These are phyloP conservation scores for Rhadina sibilatrix DNA, from an alignment of 2,113 vertebrate species.

Conservation along the genomic window DNA sequence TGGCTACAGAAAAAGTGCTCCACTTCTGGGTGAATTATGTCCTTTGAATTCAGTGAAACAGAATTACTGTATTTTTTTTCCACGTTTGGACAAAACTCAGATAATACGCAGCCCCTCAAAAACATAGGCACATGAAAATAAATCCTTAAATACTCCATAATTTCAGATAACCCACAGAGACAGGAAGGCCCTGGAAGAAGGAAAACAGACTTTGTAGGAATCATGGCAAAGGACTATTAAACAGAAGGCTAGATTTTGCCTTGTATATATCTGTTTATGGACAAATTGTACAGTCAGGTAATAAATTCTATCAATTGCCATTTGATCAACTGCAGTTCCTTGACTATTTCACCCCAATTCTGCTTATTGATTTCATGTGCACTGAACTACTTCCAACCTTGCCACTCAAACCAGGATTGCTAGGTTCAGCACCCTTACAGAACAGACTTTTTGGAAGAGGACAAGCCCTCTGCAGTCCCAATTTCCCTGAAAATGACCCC, in stretches of 20 bases:
- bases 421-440: not conserved
- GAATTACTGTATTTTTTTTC: not conserved
- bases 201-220: not conserved
- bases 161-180: not conserved
- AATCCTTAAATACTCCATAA: not conserved
- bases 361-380: not conserved
- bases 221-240: not conserved
- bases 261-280: not conserved
- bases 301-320: not conserved
- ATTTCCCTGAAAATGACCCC: not conserved
- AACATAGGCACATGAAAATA: not conserved
- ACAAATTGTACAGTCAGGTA: not conserved
- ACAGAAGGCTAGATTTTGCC: not conserved
- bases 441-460: not conserved
- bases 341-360: constrained; percentile 28
- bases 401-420: not conserved
- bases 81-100: not conserved
- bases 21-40: not conserved
- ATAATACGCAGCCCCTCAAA: not conserved
- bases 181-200: not conserved
- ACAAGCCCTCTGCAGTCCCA: not conserved
- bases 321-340: constrained; percentile 22
- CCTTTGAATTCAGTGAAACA: not conserved
- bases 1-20: not conserved
- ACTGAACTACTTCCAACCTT: not conserved